phyloP scores from a whole-genome alignment of 2,888 invertebrate species.

The Microctonus brassicae region DNA sequence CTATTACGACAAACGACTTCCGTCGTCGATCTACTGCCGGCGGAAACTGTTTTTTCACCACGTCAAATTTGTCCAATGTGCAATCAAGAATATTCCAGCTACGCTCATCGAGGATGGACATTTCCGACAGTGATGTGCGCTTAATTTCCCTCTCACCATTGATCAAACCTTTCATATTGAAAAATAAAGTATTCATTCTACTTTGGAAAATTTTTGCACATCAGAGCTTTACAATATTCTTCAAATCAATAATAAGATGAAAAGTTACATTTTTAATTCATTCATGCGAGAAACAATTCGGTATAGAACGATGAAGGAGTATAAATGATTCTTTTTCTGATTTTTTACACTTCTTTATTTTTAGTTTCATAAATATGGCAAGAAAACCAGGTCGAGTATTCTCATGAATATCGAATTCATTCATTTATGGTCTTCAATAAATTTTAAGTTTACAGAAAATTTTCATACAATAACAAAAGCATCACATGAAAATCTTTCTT shows the following conservation, averaged over 20 bases:
- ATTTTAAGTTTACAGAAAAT: background rate
- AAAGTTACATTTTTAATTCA: constrained; percentile 56
- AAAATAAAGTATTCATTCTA: background rate
- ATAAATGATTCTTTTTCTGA: constrained; percentile 48
- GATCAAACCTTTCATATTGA: background rate
- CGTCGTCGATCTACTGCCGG: constrained; percentile 11
- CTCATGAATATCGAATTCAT: constrained; percentile 14
- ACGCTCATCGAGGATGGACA: constrained; percentile 26
- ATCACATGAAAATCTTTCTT: too few species aligned
- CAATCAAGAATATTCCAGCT: constrained; percentile 18
- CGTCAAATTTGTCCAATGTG: constrained; percentile 16
- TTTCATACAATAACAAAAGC: too few species aligned
- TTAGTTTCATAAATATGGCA: background rate
- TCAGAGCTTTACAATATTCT: background rate
- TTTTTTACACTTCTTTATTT: background rate
- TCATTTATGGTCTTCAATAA: background rate
- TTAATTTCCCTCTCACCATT: background rate
- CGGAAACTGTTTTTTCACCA: constrained; percentile 21
- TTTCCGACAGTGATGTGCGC: constrained; percentile 1
- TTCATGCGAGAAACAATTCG: constrained; percentile 37
- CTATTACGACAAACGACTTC: constrained; percentile 17
- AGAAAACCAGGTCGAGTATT: background rate
- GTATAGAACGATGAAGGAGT: constrained; percentile 42
- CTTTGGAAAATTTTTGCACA: background rate
- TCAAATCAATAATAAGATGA: background rate